Conservation (phyloP, 2,888 invertebrate species). For the Metalampra italica region DNA sequence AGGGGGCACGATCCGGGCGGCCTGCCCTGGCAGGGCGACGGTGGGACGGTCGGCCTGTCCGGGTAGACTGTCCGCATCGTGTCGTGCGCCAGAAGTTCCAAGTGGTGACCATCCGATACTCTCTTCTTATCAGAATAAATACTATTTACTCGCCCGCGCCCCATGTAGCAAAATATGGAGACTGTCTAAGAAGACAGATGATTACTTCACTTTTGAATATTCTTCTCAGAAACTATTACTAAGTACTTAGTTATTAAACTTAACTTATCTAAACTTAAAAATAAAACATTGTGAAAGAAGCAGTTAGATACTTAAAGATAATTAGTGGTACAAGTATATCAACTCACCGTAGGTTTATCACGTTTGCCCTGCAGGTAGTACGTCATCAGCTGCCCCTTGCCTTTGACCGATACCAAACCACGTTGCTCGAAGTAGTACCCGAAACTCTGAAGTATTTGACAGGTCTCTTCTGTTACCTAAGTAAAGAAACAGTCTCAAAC, state of each 20-base stretch:
- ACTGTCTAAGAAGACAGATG: no score
- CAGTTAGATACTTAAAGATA: neutral
- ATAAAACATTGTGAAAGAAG: no score
- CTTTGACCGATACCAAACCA: slow-evolving; percentile 96
- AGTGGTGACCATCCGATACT: no score
- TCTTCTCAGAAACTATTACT: no score
- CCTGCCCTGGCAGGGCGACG: slow-evolving; percentile 52
- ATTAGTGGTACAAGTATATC: no score
- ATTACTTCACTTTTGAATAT: no score
- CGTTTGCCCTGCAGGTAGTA: slow-evolving; percentile 88
- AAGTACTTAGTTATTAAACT: no score
- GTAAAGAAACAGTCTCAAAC: slow-evolving; percentile 13
- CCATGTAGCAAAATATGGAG: no score
- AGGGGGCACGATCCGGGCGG: slow-evolving; percentile 35
- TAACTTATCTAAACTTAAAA: no score
- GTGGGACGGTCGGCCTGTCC: slow-evolving; percentile 58
- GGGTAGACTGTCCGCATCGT: slow-evolving; percentile 65
- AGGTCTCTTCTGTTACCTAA: slow-evolving; percentile 97
- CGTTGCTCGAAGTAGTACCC: slow-evolving; percentile 96
- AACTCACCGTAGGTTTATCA: slow-evolving; percentile 17
- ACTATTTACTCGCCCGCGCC: no score
- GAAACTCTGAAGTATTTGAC: slow-evolving; percentile 91
- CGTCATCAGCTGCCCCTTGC: slow-evolving; percentile 97
- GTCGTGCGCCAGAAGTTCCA: slow-evolving; percentile 3
- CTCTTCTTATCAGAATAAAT: no score